phyloP scores from a whole-genome alignment of 2,113 vertebrate genomes.

The Podocnemis expansa region DNA sequence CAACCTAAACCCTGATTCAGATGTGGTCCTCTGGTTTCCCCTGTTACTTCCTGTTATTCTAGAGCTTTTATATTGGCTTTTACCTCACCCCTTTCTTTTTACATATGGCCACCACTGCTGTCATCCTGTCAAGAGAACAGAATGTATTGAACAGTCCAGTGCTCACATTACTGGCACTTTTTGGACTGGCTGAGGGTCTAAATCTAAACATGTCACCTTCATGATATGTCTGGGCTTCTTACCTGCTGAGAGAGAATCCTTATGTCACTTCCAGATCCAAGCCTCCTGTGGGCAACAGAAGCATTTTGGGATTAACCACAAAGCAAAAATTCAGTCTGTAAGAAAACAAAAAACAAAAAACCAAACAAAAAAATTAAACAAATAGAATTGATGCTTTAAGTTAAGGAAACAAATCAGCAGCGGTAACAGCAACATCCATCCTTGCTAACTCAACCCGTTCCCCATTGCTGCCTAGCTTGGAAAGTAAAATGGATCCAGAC shows the following conservation, averaged over 20 bases:
- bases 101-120: not conserved
- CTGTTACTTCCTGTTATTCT: not conserved
- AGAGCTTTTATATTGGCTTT: not conserved
- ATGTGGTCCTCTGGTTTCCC: not conserved
- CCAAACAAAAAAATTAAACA: constrained; percentile 17
- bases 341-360: constrained; percentile 1
- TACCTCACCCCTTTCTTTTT: not conserved
- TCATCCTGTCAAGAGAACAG: not conserved
- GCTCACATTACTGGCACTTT: not conserved
- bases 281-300: not conserved
- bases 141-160: not conserved
- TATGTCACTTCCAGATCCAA: not conserved
- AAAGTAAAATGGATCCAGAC: constrained; percentile 33
- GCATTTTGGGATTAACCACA: not conserved
- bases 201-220: not conserved
- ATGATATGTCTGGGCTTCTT: not conserved
- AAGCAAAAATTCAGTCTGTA: not conserved
- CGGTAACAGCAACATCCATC: not conserved
- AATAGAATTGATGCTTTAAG: not conserved
- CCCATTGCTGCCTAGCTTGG: constrained; percentile 25
- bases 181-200: not conserved
- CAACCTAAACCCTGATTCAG: not conserved
- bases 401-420: constrained; percentile 5
- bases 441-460: not conserved
- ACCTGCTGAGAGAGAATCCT: not conserved